Evolutionary conservation across 2,888 invertebrate genomes (phyloP).

Genomic region (Mystacides longicornis): DNA sequence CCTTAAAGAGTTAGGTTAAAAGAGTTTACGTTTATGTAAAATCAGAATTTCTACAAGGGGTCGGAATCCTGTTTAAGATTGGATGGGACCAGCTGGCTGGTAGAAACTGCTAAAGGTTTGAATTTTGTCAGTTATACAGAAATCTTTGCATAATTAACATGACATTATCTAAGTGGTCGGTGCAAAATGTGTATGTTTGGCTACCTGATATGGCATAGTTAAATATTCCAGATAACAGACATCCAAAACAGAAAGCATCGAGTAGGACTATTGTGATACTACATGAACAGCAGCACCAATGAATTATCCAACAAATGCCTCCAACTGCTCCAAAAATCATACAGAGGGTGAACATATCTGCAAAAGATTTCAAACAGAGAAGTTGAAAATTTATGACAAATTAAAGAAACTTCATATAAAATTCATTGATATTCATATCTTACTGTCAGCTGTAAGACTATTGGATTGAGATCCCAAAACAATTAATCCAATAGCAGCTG

Average conservation of each 20-base stretch:
- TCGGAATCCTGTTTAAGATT: no score
- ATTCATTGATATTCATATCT: neutral
- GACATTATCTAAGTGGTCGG: no score
- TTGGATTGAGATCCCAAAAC: constrained; percentile 30
- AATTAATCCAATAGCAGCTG: constrained; percentile 50
- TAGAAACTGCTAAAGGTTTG: no score
- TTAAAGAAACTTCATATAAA: neutral
- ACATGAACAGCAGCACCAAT: constrained; percentile 57
- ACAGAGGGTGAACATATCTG: constrained; percentile 47
- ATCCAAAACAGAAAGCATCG: constrained; percentile 53
- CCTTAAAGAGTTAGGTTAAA: no score
- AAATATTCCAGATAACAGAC: constrained; percentile 50
- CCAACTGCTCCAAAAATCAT: constrained; percentile 49
- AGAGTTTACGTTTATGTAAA: no score
- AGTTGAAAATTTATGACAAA: neutral
- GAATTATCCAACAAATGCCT: constrained; percentile 52
- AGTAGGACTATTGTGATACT: constrained; percentile 54
- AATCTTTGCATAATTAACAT: no score
- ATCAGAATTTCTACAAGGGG: no score
- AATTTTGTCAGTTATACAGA: no score
- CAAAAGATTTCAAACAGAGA: constrained; percentile 27
- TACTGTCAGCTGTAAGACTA: neutral
- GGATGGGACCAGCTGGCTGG: no score
- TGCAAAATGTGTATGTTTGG: no score
- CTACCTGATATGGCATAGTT: constrained; percentile 58